These are phyloP conservation scores for Calypte anna DNA, from an alignment of 2,113 vertebrate genomes.

Conservation along the genomic window DNA sequence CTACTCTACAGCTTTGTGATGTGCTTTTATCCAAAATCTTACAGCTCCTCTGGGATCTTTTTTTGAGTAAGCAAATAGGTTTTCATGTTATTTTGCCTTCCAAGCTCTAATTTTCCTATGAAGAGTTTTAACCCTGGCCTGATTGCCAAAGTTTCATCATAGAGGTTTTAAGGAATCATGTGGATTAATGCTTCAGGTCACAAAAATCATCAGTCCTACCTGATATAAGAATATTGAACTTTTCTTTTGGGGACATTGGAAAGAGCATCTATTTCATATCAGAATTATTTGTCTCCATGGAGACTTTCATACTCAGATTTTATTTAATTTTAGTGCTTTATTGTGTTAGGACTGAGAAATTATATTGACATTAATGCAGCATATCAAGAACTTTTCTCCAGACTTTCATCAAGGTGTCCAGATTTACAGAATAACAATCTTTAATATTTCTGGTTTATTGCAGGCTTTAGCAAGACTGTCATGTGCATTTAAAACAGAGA, in stretches of 20 bases:
- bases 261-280: not conserved
- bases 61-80: not conserved
- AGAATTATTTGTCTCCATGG: not conserved
- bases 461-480: slow-evolving; percentile 89
- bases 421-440: not conserved
- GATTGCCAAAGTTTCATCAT: not conserved
- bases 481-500: slow-evolving; percentile 94
- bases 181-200: not conserved
- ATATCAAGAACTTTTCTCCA: not conserved
- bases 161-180: not conserved
- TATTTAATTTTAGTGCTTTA: not conserved
- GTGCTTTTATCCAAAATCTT: not conserved
- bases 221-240: not conserved
- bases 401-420: not conserved
- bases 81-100: not conserved
- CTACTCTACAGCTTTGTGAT: not conserved
- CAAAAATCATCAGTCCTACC: not conserved
- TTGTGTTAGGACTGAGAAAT: not conserved
- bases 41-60: not conserved
- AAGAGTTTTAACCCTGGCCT: not conserved
- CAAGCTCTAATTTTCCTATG: not conserved
- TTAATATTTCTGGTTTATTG: not conserved
- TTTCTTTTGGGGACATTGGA: not conserved
- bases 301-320: not conserved
- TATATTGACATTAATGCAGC: not conserved